Evolutionary conservation across 2,113 vertebrate species (phyloP).

Genomic region (Acanthisitta chloris): DNA sequence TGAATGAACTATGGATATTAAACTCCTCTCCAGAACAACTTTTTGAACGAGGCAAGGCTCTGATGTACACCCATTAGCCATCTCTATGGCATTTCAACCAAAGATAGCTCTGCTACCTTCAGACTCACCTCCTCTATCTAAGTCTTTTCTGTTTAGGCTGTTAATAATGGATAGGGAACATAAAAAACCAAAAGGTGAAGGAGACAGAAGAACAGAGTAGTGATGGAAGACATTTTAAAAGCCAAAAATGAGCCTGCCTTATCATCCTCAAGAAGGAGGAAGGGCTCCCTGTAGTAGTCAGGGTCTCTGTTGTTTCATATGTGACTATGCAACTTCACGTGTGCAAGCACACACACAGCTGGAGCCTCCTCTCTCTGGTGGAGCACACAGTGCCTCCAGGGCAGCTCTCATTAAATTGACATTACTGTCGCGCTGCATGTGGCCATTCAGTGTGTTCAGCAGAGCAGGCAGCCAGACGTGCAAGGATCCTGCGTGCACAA

Average conservation of each 20-base stretch:
- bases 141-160: background rate
- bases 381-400: background rate
- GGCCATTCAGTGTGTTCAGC: rapidly evolving
- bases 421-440: rapidly evolving
- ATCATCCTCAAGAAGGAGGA: background rate
- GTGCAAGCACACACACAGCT: background rate
- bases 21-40: background rate
- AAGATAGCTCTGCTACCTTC: background rate
- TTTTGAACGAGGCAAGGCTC: background rate
- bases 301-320: background rate
- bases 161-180: background rate
- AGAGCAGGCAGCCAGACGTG: background rate
- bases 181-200: background rate
- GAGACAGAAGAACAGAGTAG: background rate
- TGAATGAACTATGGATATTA: background rate
- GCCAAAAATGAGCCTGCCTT: background rate
- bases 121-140: background rate
- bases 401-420: background rate
- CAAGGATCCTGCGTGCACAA: rapidly evolving
- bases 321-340: rapidly evolving
- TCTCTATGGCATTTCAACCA: background rate
- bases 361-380: background rate
- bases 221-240: background rate
- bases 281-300: background rate
- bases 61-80: background rate